Percentiles rank a stretch among this genome's conserved stretches.
Evolutionary conservation across 2,797 vertebrate genomes (phyloP).

Genomic region (Scolopax rusticola): DNA sequence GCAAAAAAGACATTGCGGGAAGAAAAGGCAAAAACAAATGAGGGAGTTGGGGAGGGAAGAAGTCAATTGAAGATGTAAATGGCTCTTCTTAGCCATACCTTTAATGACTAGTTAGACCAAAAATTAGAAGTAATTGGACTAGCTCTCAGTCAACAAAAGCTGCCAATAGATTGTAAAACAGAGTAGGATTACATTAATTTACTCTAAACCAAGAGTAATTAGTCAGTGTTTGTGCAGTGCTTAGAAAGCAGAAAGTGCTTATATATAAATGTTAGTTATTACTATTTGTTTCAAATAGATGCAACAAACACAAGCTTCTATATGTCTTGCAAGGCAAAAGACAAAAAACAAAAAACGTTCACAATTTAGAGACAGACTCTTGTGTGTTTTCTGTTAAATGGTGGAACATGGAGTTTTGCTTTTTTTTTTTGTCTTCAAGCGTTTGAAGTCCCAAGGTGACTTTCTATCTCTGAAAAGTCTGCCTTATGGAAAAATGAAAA

Average conservation of each 20-base stretch:
- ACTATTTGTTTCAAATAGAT: constrained; percentile 28
- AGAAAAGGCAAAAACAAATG: neutral
- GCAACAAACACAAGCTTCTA: neutral
- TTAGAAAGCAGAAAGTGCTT: constrained; percentile 34
- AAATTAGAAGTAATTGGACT: constrained; percentile 46
- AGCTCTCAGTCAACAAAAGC: constrained; percentile 52
- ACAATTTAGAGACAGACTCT: no score
- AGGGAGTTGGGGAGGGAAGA: neutral
- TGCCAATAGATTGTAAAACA: constrained; percentile 42
- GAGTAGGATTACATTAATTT: constrained; percentile 40
- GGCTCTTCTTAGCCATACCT: neutral
- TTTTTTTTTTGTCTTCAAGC: no score
- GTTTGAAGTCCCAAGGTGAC: neutral
- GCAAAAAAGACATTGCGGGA: neutral
- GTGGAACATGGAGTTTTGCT: no score
- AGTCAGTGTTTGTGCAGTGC: constrained; percentile 26
- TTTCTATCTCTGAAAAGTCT: neutral
- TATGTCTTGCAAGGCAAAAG: neutral
- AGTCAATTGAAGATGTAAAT: neutral
- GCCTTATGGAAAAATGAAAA: neutral
- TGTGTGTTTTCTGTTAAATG: no score
- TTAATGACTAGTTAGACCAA: constrained; percentile 39
- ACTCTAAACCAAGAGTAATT: constrained; percentile 40
- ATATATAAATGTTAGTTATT: constrained; percentile 39
- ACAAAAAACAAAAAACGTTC: neutral